phyloP scores from a whole-genome alignment of 2,113 vertebrate genomes.

The Myrmecobius fasciatus region DNA sequence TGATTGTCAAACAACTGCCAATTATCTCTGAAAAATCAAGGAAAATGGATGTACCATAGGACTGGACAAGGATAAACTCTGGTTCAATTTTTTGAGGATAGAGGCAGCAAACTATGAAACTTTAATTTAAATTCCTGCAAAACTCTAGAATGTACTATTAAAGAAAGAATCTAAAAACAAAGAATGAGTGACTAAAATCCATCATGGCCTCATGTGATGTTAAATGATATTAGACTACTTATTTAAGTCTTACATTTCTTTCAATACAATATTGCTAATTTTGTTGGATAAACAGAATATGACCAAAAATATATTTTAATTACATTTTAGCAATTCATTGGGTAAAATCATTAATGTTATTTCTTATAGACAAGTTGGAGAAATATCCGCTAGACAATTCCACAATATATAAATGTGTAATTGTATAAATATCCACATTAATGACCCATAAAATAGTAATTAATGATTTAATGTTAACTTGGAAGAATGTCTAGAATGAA shows the following conservation, averaged over 20 bases:
- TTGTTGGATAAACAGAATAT: not conserved
- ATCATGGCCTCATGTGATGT: not conserved
- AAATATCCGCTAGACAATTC: not conserved
- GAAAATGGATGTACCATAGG: not conserved
- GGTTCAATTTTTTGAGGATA: slow-evolving; percentile 6
- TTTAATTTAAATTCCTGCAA: not conserved
- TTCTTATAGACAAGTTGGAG: not conserved
- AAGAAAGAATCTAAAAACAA: not conserved
- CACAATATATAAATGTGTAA: not conserved
- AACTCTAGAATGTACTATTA: not conserved
- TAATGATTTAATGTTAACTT: not conserved
- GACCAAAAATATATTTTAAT: not conserved
- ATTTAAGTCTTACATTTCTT: not conserved
- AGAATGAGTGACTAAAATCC: not conserved
- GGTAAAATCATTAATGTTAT: not conserved
- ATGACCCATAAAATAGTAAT: not conserved
- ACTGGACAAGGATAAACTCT: not conserved
- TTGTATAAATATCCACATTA: not conserved
- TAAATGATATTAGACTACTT: too few relatives aligned
- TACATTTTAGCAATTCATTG: not conserved
- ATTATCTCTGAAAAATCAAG: not conserved
- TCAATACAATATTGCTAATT: not conserved
- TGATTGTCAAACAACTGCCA: not conserved
- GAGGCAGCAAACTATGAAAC: not conserved
- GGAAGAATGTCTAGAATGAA: not conserved